Percentiles rank a stretch among this genome's conserved stretches.
These are phyloP conservation scores for Coenonympha arcania DNA, from an alignment of 2,888 invertebrate species.

Conservation along the genomic window DNA sequence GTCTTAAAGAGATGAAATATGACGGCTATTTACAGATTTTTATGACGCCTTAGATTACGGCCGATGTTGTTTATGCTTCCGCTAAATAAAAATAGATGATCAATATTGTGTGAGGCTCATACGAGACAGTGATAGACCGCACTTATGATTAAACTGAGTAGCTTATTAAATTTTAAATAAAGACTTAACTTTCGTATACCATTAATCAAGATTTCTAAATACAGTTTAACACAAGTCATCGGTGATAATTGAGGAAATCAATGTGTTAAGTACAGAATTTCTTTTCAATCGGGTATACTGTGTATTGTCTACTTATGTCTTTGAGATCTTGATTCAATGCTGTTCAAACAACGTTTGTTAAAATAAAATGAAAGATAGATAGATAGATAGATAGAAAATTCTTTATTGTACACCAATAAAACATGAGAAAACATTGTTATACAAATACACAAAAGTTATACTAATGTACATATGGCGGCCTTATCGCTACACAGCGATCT, in stretches of 20 bases:
- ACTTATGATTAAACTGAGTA: not conserved
- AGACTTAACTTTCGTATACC: slow-evolving; percentile 4
- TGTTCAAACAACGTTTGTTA: slow-evolving; percentile 21
- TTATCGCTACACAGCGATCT: too few species aligned
- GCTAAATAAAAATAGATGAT: slow-evolving; percentile 37
- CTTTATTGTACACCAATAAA: too few species aligned
- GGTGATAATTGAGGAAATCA: slow-evolving; percentile 43
- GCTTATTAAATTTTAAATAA: not conserved
- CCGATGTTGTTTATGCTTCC: slow-evolving; percentile 52
- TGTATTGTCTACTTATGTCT: not conserved
- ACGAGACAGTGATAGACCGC: slow-evolving; percentile 2
- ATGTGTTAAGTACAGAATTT: slow-evolving; percentile 22
- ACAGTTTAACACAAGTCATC: slow-evolving; percentile 42
- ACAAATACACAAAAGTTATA: too few species aligned
- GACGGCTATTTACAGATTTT: slow-evolving; percentile 50
- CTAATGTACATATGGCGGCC: too few species aligned
- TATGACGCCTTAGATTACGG: slow-evolving; percentile 49
- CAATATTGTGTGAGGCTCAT: slow-evolving; percentile 12
- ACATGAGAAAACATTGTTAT: too few species aligned
- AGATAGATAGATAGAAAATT: too few species aligned
- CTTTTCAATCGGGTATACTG: slow-evolving; percentile 17
- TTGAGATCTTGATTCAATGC: slow-evolving; percentile 21
- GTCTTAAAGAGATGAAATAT: slow-evolving; percentile 52
- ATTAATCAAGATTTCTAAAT: slow-evolving; percentile 7
- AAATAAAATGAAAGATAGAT: slow-evolving; percentile 31